phyloP scores from a whole-genome alignment of 2,113 vertebrate genomes.

The Sylvilagus bachmani region DNA sequence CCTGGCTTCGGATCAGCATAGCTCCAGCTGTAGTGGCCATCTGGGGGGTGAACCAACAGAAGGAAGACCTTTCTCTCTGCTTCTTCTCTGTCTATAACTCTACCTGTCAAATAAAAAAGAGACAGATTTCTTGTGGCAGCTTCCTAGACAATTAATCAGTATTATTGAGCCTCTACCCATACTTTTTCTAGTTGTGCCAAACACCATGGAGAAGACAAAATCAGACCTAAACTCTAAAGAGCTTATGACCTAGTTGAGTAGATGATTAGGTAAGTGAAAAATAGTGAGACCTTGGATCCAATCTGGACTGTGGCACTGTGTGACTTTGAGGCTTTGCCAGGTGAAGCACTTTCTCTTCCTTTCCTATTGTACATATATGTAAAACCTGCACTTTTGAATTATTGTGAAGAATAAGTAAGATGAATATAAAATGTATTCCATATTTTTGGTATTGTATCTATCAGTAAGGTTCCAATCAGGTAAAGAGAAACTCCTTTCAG shows the following conservation, averaged over 20 bases:
- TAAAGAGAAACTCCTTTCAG: not conserved
- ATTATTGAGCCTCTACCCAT: not conserved
- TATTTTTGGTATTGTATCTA: not conserved
- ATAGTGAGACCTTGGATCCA: not conserved
- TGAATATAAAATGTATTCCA: not conserved
- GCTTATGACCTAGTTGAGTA: not conserved
- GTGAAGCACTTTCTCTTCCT: conserved; percentile 11
- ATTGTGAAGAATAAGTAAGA: not conserved
- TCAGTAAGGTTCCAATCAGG: not conserved
- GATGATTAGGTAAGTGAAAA: not conserved
- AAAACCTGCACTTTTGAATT: not conserved
- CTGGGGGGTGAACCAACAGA: too few species aligned
- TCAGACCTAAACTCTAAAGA: not conserved
- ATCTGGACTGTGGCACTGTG: not conserved
- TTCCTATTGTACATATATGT: not conserved
- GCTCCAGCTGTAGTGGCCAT: too few species aligned
- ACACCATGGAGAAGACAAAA: not conserved
- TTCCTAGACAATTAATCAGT: not conserved
- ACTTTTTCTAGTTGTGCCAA: not conserved
- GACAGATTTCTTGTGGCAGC: not conserved
- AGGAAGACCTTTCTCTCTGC: too few species aligned
- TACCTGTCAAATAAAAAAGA: too few species aligned
- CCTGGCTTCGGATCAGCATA: too few species aligned
- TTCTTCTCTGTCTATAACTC: too few species aligned
- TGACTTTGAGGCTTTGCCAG: not conserved